A percentile compares a stretch with the other conserved stretches of the same genome.
phyloP scores from a whole-genome alignment of 2,888 invertebrate species.

The Melinaea marsaeus region DNA sequence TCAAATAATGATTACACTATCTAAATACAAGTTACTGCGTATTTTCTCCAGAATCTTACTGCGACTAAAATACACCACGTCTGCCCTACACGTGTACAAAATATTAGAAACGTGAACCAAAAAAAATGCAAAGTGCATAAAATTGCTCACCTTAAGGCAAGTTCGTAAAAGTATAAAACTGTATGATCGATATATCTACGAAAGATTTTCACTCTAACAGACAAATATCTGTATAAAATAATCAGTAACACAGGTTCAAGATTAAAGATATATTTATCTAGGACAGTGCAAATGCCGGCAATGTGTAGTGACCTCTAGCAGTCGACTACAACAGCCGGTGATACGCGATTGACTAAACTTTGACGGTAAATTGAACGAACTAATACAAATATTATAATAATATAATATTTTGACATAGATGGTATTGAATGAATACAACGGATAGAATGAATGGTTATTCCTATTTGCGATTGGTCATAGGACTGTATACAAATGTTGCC shows the following conservation, averaged over 20 bases:
- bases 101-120: conserved; percentile 38
- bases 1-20: background rate
- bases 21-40: background rate
- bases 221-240: conserved; percentile 36
- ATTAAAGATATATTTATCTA: conserved; percentile 32
- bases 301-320: conserved; percentile 58
- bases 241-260: conserved; percentile 44
- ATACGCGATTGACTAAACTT: conserved; percentile 58
- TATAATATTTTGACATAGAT: background rate
- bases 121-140: conserved; percentile 43
- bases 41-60: too few relatives aligned
- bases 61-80: conserved; percentile 32
- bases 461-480: conserved; percentile 11
- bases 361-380: conserved; percentile 15
- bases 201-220: conserved; percentile 59
- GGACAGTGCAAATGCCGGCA: conserved; percentile 62
- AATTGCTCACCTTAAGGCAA: conserved; percentile 63
- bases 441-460: conserved; percentile 1
- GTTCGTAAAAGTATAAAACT: conserved; percentile 52
- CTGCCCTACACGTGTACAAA: conserved; percentile 49
- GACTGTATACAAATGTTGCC: too few relatives aligned
- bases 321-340: conserved; percentile 64
- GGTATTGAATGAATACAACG: background rate
- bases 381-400: too few relatives aligned
- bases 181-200: conserved; percentile 48